Conservation (phyloP, 2,113 vertebrate species). For the Malurus cyaneus region DNA sequence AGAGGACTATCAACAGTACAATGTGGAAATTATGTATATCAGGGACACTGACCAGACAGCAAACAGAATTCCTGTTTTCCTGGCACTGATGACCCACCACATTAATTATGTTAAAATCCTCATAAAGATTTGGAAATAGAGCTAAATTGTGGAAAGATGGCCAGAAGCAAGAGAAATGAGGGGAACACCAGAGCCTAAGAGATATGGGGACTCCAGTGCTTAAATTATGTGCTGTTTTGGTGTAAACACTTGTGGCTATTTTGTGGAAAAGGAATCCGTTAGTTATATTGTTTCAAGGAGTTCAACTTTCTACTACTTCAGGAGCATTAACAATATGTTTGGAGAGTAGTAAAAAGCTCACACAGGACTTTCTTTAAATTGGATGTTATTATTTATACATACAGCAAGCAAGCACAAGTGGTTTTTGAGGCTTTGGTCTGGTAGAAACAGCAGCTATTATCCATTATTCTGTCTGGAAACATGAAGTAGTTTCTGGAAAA, state of each 20-base stretch:
- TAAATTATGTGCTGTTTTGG: neutral
- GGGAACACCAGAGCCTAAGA: neutral
- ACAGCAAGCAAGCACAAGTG: neutral
- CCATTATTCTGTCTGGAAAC: neutral
- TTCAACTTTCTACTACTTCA: neutral
- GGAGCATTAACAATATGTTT: neutral
- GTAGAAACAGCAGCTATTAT: neutral
- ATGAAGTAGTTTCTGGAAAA: neutral
- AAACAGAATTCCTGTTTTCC: neutral
- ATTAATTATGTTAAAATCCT: neutral
- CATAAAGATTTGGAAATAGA: neutral
- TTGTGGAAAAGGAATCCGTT: neutral
- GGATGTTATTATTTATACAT: slow-evolving; percentile 34
- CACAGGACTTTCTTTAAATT: neutral
- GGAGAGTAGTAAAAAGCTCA: neutral
- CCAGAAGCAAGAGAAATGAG: neutral
- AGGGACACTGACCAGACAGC: neutral
- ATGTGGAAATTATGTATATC: neutral
- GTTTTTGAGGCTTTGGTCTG: slow-evolving; percentile 6
- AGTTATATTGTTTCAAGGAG: neutral
- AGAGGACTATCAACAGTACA: neutral
- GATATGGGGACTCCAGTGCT: neutral
- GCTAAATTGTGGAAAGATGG: neutral
- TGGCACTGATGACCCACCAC: neutral
- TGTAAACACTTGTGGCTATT: neutral